Base-by-base conservation (phyloP, 2,113 vertebrate genomes). In the Toxotes jaculatrix region DNA sequence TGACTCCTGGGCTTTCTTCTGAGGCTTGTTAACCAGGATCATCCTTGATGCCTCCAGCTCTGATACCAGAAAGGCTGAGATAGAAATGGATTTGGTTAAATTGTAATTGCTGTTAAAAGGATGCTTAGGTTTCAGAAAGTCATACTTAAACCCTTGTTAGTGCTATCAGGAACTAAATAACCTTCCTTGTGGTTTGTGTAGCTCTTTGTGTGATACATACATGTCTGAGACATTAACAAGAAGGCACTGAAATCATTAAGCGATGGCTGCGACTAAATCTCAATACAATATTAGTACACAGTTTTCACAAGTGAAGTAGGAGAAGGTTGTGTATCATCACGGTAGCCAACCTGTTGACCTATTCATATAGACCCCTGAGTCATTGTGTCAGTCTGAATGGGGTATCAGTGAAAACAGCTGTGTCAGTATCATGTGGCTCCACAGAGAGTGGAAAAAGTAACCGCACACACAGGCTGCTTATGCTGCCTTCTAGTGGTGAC, bases 21-120 rank as follows among this genome's bases (percentile, higher is more conserved):
- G 95, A 73, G 97, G 97, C 77, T 93, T 88, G 59, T 96, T 98
- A 56, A 99, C 95, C 93, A 96, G 94, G 79, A 97, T 94, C 98
- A 99, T 99, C 94, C 96, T 96, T 45, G 97, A 96, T 67, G 98
- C 96, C 96, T 99, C 97, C 91, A 99, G 89, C 96, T 99, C 98
- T 27, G 98, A 99, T 92, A 99, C 96, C 93, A 99, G 94, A 92
- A 98, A 99, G 85, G 97, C 98, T 99, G 72, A 10, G 32, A 85
- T 80, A 69, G 86, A 92, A 90, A 91, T 86, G 85, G 85, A 67
- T 23, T 32, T 38, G 21, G 9, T 70, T 40, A 31, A n/a, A 60
- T 40, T 76, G 5, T 17, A 47, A 64, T 23, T 23, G 23, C 19
- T 23, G 2, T 31, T 42, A 73, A 36, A 27, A 74, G 5, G 27